phyloP scores from a whole-genome alignment of 2,888 invertebrate species.

The Nomada fabriciana region DNA sequence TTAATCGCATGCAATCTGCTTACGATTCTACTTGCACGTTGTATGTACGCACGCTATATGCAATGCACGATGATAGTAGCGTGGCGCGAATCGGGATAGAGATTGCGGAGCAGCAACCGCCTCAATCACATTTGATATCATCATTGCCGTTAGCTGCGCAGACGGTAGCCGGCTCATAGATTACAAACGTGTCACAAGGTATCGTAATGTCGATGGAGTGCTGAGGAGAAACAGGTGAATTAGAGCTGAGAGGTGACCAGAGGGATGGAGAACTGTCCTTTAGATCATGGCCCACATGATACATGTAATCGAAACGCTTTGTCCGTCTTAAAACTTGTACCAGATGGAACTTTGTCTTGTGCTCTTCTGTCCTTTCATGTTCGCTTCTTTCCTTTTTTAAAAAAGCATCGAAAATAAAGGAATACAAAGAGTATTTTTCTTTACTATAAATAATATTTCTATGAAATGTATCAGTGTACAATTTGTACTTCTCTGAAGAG shows the following conservation, averaged over 20 bases:
- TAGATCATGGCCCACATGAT: slow-evolving; percentile 9
- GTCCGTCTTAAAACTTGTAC: neutral
- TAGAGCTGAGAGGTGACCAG: slow-evolving; percentile 6
- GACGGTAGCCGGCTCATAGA: slow-evolving; percentile 61
- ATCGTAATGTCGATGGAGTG: slow-evolving; percentile 63
- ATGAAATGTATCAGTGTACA: too few relatives aligned
- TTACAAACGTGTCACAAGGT: slow-evolving; percentile 66
- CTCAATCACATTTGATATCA: slow-evolving; percentile 78
- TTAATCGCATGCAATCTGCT: slow-evolving; percentile 16
- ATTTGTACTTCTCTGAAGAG: too few relatives aligned
- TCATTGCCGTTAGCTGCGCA: slow-evolving; percentile 64
- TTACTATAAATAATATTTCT: neutral
- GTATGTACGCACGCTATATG: slow-evolving; percentile 2
- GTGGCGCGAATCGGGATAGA: slow-evolving; percentile 44
- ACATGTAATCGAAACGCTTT: slow-evolving; percentile 4
- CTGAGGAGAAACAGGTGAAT: slow-evolving; percentile 28
- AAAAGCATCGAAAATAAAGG: too few relatives aligned
- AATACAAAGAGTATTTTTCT: neutral
- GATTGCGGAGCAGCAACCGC: slow-evolving; percentile 66
- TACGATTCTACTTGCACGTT: neutral
- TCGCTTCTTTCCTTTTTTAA: neutral
- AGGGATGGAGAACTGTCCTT: slow-evolving; percentile 14
- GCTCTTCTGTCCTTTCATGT: neutral
- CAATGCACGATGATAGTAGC: slow-evolving; percentile 44
- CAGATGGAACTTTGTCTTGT: neutral